A percentile compares a stretch with the other conserved stretches of the same genome.
Conservation (phyloP, 2,797 vertebrate species). For the Menidia menidia region DNA sequence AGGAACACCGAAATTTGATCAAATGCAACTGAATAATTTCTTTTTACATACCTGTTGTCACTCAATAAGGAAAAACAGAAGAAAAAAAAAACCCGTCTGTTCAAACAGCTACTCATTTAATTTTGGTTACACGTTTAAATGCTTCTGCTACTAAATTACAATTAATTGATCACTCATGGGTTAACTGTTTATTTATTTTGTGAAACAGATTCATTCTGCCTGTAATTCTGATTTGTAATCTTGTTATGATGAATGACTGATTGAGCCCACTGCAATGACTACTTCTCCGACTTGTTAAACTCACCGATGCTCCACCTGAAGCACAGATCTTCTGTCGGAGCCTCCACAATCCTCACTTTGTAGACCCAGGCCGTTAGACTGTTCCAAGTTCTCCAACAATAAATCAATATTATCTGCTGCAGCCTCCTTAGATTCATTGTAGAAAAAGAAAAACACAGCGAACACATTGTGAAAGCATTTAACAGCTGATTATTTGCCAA, state of each 20-base stretch:
- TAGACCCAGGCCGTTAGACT: constrained; percentile 73
- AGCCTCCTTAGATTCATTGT: constrained; percentile 66
- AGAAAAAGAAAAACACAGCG: background rate
- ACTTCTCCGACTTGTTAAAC: background rate
- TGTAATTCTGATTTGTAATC: background rate
- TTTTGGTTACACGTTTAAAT: background rate
- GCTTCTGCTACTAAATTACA: background rate
- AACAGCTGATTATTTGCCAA: background rate
- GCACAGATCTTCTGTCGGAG: constrained; percentile 81
- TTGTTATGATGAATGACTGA: background rate
- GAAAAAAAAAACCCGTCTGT: background rate
- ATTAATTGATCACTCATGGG: background rate
- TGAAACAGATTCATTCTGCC: too few species aligned
- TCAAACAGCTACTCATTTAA: background rate
- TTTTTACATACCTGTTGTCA: too few species aligned
- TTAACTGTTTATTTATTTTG: background rate
- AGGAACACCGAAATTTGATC: too few species aligned
- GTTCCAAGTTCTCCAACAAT: constrained; percentile 88
- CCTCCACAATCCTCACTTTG: constrained; percentile 76
- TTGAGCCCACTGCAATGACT: background rate
- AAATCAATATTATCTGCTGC: constrained; percentile 86
- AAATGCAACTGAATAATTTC: too few species aligned
- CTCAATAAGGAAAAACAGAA: too few species aligned
- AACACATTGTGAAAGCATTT: background rate
- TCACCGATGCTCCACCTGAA: constrained; percentile 96